A percentile compares a stretch with the other conserved stretches of the same genome.
These are phyloP conservation scores for Liodrosophila aerea DNA, from an alignment of 2,888 invertebrate genomes.

Conservation along the genomic window DNA sequence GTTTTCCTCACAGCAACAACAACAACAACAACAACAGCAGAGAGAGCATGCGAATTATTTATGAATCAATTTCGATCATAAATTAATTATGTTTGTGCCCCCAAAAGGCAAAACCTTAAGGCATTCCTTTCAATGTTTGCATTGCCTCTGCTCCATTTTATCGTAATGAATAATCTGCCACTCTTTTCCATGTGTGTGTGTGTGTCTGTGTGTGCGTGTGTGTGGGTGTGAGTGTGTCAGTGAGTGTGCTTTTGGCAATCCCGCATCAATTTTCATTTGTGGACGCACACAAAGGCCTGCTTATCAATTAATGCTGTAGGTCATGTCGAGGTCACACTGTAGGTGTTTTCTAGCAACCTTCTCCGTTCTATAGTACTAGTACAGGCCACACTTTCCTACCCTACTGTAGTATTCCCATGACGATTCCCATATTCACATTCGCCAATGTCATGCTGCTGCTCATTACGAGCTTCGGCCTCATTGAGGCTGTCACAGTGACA, in stretches of 20 bases:
- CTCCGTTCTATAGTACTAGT: too few species aligned
- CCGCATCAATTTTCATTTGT: slow-evolving; percentile 7
- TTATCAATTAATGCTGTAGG: slow-evolving; percentile 9
- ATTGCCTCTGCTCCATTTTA: slow-evolving; percentile 2
- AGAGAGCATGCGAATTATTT: slow-evolving; percentile 11
- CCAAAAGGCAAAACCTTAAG: slow-evolving; percentile 1
- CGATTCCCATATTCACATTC: not conserved
- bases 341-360: too few species aligned
- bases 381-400: too few species aligned
- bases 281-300: not conserved
- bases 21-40: not conserved
- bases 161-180: slow-evolving; percentile 10
- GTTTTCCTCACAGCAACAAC: not conserved
- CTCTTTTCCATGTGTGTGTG: too few species aligned
- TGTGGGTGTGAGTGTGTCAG: too few species aligned
- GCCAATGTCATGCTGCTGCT: not conserved
- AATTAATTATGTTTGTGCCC: slow-evolving; percentile 11
- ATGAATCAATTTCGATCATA: slow-evolving; percentile 18
- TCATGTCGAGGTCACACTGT: slow-evolving; percentile 3
- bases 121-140: not conserved
- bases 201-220: too few species aligned
- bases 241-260: not conserved
- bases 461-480: too few species aligned
- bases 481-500: slow-evolving; percentile 5
- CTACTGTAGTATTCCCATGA: too few species aligned